These are phyloP conservation scores for Petrophora chlorosata DNA, from an alignment of 2,888 invertebrate species.

Conservation along the genomic window DNA sequence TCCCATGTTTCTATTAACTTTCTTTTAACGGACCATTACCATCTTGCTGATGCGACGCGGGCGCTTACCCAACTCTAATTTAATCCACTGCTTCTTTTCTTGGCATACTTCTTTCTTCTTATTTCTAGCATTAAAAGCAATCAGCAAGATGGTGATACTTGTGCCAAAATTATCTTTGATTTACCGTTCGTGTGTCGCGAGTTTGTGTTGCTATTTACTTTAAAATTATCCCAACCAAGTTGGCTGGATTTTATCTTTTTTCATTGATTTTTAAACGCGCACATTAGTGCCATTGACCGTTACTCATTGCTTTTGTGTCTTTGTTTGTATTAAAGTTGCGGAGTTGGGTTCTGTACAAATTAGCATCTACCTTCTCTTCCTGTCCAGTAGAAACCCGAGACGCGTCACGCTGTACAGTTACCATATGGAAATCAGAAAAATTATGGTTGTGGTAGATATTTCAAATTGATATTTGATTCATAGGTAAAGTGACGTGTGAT, in stretches of 20 bases:
- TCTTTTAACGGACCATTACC: slow-evolving; percentile 55
- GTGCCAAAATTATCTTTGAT: slow-evolving; percentile 60
- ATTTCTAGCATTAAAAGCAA: slow-evolving; percentile 41
- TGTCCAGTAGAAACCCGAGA: slow-evolving; percentile 46
- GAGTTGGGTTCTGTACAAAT: slow-evolving; percentile 54
- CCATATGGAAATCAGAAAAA: slow-evolving; percentile 72
- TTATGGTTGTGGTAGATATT: slow-evolving; percentile 83
- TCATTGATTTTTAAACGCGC: slow-evolving; percentile 51
- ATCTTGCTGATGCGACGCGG: slow-evolving; percentile 58
- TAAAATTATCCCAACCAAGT: slow-evolving; percentile 77
- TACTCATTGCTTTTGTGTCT: slow-evolving; percentile 45
- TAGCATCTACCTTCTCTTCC: slow-evolving; percentile 47
- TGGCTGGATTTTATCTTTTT: slow-evolving; percentile 69
- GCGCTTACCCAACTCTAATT: slow-evolving; percentile 41
- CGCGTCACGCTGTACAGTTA: slow-evolving; percentile 69
- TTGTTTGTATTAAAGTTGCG: slow-evolving; percentile 48
- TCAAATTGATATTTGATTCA: slow-evolving; percentile 76
- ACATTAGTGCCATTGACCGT: slow-evolving; percentile 56
- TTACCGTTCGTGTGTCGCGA: slow-evolving; percentile 60
- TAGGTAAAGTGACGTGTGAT: slow-evolving; percentile 62
- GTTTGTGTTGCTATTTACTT: slow-evolving; percentile 60
- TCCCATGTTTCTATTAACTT: slow-evolving; percentile 34
- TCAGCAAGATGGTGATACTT: slow-evolving; percentile 65
- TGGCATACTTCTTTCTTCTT: slow-evolving; percentile 39
- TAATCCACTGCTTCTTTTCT: slow-evolving; percentile 38